These are phyloP conservation scores for Anarsia innoxiella DNA, from an alignment of 2,888 invertebrate species.

Conservation along the genomic window DNA sequence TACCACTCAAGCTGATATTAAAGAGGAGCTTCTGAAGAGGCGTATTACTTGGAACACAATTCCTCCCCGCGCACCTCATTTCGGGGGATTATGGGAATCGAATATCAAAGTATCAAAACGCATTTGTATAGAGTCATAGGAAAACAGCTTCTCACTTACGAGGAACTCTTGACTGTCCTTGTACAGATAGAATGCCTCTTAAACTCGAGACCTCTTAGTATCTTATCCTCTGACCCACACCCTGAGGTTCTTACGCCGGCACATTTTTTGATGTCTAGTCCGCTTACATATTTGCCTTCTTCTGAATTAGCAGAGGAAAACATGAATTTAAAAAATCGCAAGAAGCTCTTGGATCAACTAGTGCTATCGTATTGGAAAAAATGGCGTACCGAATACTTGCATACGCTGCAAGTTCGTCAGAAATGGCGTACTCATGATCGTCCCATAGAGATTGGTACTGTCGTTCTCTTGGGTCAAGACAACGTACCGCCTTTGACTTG, in stretches of 20 bases:
- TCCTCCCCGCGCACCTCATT: constrained; percentile 6
- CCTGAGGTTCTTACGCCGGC: constrained; percentile 3
- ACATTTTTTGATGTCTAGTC: constrained; percentile 1
- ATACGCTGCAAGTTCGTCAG: constrained; percentile 9
- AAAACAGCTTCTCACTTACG: background rate
- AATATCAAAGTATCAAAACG: background rate
- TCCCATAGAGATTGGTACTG: background rate
- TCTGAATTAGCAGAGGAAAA: background rate
- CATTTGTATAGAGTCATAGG: constrained; percentile 5
- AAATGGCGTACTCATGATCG: constrained; percentile 8
- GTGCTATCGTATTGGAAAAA: constrained; percentile 13
- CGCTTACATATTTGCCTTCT: background rate
- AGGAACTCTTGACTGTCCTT: background rate
- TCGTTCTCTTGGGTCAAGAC: background rate
- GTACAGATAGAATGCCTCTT: background rate
- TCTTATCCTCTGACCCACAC: constrained; percentile 2
- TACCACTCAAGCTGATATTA: background rate
- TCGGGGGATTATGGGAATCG: constrained; percentile 12
- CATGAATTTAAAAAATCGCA: background rate
- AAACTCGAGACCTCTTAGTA: constrained; percentile 2
- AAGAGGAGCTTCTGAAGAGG: background rate
- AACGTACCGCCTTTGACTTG: background rate
- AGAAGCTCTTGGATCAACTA: constrained; percentile 12
- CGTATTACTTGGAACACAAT: constrained; percentile 2
- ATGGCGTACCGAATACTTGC: constrained; percentile 12